Evolutionary conservation across 2,113 vertebrate genomes (phyloP), one percentile per base, ranked within the genome.

Genomic region (Aspiorhynchus laticeps): DNA sequence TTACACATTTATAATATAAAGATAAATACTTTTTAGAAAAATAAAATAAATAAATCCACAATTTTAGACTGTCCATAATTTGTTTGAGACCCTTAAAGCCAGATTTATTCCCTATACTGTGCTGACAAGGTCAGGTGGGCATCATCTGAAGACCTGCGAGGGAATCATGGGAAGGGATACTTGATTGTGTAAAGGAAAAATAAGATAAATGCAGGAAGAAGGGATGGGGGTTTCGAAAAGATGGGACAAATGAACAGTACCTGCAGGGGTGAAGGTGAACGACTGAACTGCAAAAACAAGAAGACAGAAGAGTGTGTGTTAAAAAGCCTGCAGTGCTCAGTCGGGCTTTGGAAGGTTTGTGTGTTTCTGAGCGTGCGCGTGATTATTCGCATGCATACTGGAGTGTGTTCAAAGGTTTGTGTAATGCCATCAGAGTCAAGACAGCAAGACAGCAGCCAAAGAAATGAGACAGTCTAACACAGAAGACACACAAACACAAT

Each of bases 181-280:
- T 33, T 36, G 53, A 73, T 14, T n/a, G 36, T 17, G 69, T 11
- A 71, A 59, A 36, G 3, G 28, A 69, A 83, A 51, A 51, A 41
- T 77, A 81, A 86, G 73, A 77, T 9, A 24, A 56, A 75, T 59
- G 69, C 46, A 65, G 43, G 85, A 78, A n/a, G 61, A 31, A 86
- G 85, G 43, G 83, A 80, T 88, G 90, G 90, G 82, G 78, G 76
- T 79, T 79, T 87, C 90, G 88, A 95, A 92, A 85, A 95, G 94
- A 96, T 93, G 87, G 93, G 95, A 95, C 93, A 96, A 96, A 96
- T 95, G 95, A 95, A 96, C 95, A 97, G 93, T 96, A 96, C 96
- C 96, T 96, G 96, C 95, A 95, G 95, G 95, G 93, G 95, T 97
- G 96, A 98, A 97, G 94, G 96, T 95, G 95, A 97, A 97, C 94